These are phyloP conservation scores for Apocrypta bakeri DNA, from an alignment of 1,140 invertebrate species.

Conservation along the genomic window DNA sequence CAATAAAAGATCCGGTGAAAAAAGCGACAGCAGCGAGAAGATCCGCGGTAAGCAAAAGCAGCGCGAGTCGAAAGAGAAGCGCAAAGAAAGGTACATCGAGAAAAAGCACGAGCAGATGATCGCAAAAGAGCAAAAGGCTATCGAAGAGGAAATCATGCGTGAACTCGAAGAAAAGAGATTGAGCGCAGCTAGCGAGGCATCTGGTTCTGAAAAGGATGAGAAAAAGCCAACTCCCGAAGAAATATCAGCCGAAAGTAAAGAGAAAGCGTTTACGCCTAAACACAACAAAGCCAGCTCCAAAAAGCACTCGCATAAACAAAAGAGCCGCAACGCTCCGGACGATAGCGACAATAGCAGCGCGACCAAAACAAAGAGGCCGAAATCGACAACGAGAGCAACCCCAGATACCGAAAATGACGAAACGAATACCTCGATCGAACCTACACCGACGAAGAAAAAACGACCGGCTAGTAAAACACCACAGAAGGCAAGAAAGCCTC, in stretches of 20 bases:
- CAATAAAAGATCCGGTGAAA: slow-evolving; percentile 52
- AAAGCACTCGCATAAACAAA: slow-evolving; percentile 34
- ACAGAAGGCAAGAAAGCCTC: slow-evolving; percentile 36
- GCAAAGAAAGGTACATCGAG: slow-evolving; percentile 70
- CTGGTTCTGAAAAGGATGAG: slow-evolving; percentile 47
- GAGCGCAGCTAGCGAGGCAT: slow-evolving; percentile 32
- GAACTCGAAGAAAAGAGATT: slow-evolving; percentile 67
- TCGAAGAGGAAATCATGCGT: slow-evolving; percentile 70
- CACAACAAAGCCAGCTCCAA: neutral
- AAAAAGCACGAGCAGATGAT: slow-evolving; percentile 72
- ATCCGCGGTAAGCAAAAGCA: slow-evolving; percentile 57
- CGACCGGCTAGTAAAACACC: slow-evolving; percentile 38
- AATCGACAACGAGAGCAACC: slow-evolving; percentile 2
- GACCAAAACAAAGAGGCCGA: slow-evolving; percentile 27
- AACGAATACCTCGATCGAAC: slow-evolving; percentile 56
- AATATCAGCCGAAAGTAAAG: neutral
- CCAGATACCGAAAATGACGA: slow-evolving; percentile 40
- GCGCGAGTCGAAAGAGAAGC: slow-evolving; percentile 68
- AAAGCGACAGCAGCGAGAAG: slow-evolving; percentile 57
- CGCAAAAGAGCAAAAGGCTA: slow-evolving; percentile 72
- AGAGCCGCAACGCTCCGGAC: slow-evolving; percentile 1
- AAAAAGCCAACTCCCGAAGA: slow-evolving; percentile 12
- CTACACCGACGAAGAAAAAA: slow-evolving; percentile 25
- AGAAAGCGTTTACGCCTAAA: neutral
- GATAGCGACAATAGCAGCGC: neutral